These are phyloP conservation scores for Philotrypesis tridentata DNA, from an alignment of 1,140 invertebrate genomes.

Conservation along the genomic window DNA sequence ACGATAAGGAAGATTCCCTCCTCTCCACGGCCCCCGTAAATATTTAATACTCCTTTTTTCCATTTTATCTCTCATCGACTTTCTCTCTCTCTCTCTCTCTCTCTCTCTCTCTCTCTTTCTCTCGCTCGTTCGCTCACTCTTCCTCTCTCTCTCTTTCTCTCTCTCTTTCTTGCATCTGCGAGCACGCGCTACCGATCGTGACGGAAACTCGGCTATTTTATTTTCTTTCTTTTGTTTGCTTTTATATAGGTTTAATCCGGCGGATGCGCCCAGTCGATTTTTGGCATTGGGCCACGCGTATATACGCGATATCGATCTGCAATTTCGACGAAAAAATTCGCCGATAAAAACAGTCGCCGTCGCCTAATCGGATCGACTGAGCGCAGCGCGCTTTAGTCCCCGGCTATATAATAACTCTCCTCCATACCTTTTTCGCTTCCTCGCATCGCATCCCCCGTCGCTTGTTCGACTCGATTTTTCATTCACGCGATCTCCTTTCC, in stretches of 20 bases:
- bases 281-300: too few species aligned
- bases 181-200: conserved; percentile 27
- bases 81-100: neutral
- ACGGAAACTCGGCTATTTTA: neutral
- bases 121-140: too few species aligned
- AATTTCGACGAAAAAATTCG: conserved; percentile 16
- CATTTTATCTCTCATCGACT: conserved; percentile 9
- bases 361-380: conserved; percentile 29
- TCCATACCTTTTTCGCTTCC: conserved; percentile 52
- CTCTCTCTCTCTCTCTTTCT: conserved; percentile 7
- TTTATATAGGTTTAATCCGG: too few species aligned
- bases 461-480: conserved; percentile 36
- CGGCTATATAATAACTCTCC: neutral
- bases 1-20: conserved; percentile 69
- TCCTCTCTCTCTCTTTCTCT: too few species aligned
- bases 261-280: neutral
- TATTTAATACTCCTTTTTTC: conserved; percentile 72
- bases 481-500: conserved; percentile 55
- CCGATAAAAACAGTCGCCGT: neutral
- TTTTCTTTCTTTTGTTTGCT: neutral
- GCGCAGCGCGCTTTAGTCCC: conserved; percentile 30
- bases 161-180: neutral
- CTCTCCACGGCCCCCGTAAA: conserved; percentile 72
- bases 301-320: too few species aligned
- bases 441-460: too few species aligned